A percentile compares a stretch with the other conserved stretches of the same genome.
Conservation (phyloP, 2,797 vertebrate species). For the Serranus cabrilla region DNA sequence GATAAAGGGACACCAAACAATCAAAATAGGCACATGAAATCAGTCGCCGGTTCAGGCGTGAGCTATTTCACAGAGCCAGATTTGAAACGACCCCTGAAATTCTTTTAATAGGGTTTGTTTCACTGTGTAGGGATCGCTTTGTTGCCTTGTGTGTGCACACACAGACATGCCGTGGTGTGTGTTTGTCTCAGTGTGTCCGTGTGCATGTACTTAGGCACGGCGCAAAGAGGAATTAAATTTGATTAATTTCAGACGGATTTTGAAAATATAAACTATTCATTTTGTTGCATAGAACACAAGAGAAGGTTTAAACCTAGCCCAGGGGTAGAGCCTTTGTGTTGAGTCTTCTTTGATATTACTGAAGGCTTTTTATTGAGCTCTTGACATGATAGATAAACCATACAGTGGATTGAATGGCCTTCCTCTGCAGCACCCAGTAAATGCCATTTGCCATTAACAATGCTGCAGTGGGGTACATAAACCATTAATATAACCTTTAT, state of each 20-base stretch:
- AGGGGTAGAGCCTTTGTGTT: conserved; percentile 82
- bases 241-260: conserved; percentile 84
- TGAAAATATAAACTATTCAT: conserved; percentile 85
- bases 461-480: conserved; percentile 85
- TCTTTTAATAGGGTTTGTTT: conserved; percentile 79
- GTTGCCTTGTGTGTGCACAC: conserved; percentile 55
- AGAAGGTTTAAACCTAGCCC: conserved; percentile 84
- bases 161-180: conserved; percentile 45
- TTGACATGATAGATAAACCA: conserved; percentile 88
- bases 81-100: conserved; percentile 78
- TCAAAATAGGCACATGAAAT: conserved; percentile 66
- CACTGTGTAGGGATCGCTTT: conserved; percentile 60
- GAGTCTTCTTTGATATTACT: conserved; percentile 85
- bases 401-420: conserved; percentile 84
- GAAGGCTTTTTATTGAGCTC: conserved; percentile 84
- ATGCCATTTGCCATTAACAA: conserved; percentile 88
- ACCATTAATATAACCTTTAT: conserved; percentile 88
- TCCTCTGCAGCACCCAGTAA: conserved; percentile 83
- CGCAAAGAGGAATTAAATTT: conserved; percentile 82
- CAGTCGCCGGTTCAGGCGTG: conserved; percentile 53
- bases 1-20: conserved; percentile 60
- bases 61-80: conserved; percentile 67
- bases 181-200: conserved; percentile 66
- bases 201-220: conserved; percentile 75
- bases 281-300: conserved; percentile 82